A percentile compares a stretch with the other conserved stretches of the same genome.
Evolutionary conservation across 2,888 invertebrate genomes (phyloP).

Genomic region (Leptothorax acervorum): DNA sequence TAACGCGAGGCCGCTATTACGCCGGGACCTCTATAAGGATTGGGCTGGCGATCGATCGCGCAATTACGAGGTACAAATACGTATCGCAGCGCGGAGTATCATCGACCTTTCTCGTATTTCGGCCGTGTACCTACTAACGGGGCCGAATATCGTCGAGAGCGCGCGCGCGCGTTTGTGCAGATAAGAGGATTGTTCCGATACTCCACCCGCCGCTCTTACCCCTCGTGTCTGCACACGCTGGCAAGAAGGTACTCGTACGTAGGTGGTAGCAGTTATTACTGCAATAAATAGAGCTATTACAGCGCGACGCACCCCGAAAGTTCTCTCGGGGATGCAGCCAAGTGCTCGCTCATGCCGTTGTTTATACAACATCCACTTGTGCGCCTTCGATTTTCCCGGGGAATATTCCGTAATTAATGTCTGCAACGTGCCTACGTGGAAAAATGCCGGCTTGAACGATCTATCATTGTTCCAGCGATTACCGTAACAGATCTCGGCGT

Average conservation of each 20-base stretch:
- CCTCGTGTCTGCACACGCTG: conserved; percentile 5
- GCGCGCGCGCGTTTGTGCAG: conserved; percentile 48
- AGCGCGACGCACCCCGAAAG: conserved; percentile 61
- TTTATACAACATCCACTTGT: conserved; percentile 52
- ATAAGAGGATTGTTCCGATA: conserved; percentile 70
- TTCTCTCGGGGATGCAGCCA: conserved; percentile 54
- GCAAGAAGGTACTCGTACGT: conserved; percentile 39
- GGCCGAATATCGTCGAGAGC: conserved; percentile 54
- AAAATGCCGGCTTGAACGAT: conserved; percentile 62
- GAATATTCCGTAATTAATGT: conserved; percentile 64
- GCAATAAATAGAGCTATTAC: conserved; percentile 73
- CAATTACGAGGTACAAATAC: conserved; percentile 47
- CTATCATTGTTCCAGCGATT: conserved; percentile 56
- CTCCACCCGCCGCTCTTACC: conserved; percentile 13
- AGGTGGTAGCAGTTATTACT: conserved; percentile 63
- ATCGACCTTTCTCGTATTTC: conserved; percentile 46
- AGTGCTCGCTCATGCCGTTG: conserved; percentile 22
- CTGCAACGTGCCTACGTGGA: conserved; percentile 28
- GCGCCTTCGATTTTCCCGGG: conserved; percentile 61
- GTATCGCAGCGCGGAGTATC: conserved; percentile 21
- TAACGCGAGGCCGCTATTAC: conserved; percentile 19
- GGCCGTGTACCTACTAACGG: conserved; percentile 8
- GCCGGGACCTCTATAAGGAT: neutral
- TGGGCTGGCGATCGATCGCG: conserved; percentile 34
- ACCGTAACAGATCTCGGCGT: neutral